Percentiles rank a stretch among this genome's conserved stretches.
Evolutionary conservation across 2,113 vertebrate species (phyloP).

Genomic region (Aleadryas rufinucha): DNA sequence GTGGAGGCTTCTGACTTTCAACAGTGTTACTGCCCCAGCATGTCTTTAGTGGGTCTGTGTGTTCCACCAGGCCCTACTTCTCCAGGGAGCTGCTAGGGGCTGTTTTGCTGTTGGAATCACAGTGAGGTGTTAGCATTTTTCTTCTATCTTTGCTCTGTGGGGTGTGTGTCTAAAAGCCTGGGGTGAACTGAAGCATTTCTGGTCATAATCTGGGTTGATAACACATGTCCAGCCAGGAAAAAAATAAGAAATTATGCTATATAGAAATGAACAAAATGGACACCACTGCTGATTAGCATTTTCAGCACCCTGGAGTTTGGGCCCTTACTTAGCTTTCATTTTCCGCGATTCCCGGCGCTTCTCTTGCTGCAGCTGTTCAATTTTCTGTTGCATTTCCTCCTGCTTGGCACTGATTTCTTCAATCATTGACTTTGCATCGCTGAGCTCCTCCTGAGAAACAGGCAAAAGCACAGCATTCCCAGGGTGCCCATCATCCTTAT

Average conservation of each 20-base stretch:
- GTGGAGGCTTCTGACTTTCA: not conserved
- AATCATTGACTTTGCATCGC: slow-evolving; percentile 84
- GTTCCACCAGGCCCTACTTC: not conserved
- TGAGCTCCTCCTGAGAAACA: slow-evolving; percentile 86
- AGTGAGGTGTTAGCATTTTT: not conserved
- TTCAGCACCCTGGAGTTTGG: not conserved
- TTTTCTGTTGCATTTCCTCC: slow-evolving; percentile 85
- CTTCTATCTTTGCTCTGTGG: not conserved
- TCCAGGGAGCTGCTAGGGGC: not conserved
- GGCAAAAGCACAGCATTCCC: not conserved
- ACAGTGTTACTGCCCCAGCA: not conserved
- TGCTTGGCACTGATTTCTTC: slow-evolving; percentile 87
- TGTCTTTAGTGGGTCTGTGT: not conserved
- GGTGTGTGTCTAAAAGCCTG: not conserved
- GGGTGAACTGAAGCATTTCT: not conserved
- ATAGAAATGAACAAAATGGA: not conserved
- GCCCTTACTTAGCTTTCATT: slow-evolving; percentile 80
- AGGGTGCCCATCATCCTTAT: not conserved
- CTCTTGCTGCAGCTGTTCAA: slow-evolving; percentile 85
- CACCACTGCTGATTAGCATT: not conserved
- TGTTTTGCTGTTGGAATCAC: not conserved
- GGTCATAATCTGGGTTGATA: not conserved
- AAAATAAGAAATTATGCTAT: not conserved
- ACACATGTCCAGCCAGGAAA: not conserved
- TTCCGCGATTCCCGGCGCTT: slow-evolving; percentile 78